A percentile compares a stretch with the other conserved stretches of the same genome.
Evolutionary conservation across 2,113 vertebrate genomes (phyloP).

Genomic region (Bos javanicus): DNA sequence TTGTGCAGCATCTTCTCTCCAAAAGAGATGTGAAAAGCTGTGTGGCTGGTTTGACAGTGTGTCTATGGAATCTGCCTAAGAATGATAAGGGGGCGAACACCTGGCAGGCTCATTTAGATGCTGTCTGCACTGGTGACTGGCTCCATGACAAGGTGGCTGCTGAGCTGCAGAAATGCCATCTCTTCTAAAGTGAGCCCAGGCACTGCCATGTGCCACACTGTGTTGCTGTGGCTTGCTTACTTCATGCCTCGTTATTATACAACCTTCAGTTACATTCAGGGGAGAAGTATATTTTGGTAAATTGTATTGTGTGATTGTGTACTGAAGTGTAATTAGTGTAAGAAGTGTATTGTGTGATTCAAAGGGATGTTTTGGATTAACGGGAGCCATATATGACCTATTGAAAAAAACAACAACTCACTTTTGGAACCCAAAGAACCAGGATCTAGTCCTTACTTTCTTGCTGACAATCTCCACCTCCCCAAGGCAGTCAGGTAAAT

Average conservation of each 20-base stretch:
- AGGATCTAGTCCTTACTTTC: background rate
- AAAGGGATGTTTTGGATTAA: background rate
- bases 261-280: background rate
- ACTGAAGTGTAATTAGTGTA: background rate
- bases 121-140: background rate
- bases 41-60: background rate
- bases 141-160: background rate
- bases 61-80: background rate
- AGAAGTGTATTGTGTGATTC: background rate
- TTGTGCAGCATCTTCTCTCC: constrained; percentile 38
- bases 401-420: background rate
- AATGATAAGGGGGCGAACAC: constrained; percentile 11
- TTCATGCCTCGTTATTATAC: background rate
- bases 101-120: background rate
- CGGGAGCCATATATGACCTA: background rate
- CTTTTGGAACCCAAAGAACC: background rate
- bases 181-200: background rate
- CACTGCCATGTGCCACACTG: background rate
- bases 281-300: background rate
- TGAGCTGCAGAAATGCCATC: background rate
- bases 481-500: background rate
- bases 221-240: background rate
- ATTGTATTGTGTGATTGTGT: background rate
- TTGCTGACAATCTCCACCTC: background rate
- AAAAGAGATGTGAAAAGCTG: constrained; percentile 35